Conservation (phyloP, 2,888 invertebrate genomes). For the Volucella zonaria region DNA sequence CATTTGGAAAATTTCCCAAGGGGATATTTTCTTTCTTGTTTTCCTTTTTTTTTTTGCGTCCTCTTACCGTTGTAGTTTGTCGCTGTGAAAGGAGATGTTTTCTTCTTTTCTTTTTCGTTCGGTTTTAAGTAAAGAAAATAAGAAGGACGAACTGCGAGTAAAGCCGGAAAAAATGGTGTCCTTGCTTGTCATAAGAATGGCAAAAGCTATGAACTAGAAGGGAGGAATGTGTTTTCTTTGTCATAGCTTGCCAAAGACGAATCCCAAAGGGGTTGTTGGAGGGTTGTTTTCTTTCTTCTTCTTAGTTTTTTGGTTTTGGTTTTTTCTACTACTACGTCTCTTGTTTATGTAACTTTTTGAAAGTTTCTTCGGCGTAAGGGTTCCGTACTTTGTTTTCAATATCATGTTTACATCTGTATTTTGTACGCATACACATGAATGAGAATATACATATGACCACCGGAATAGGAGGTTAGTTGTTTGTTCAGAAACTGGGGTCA, state of each 20-base stretch:
- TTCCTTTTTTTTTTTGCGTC: conserved; percentile 18
- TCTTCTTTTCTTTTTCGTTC: conserved; percentile 21
- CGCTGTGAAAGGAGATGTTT: background rate
- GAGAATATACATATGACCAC: conserved; percentile 1
- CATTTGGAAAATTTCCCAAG: conserved; percentile 59
- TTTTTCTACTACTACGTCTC: conserved; percentile 22
- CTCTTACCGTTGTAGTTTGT: conserved; percentile 9
- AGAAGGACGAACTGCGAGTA: conserved; percentile 56
- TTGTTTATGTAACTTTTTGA: conserved; percentile 73
- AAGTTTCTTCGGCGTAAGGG: conserved; percentile 69
- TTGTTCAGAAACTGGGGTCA: conserved; percentile 40
- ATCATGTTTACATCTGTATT: conserved; percentile 72
- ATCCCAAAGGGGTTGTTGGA: conserved; percentile 41
- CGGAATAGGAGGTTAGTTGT: conserved; percentile 43
- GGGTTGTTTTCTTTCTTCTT: conserved; percentile 39
- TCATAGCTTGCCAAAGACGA: conserved; percentile 65
- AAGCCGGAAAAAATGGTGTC: conserved; percentile 69
- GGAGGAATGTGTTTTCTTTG: conserved; percentile 62
- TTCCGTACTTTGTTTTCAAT: conserved; percentile 69
- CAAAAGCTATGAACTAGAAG: conserved; percentile 46
- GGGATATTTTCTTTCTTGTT: conserved; percentile 42
- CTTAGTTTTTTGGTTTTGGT: background rate
- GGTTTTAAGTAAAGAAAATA: conserved; percentile 43
- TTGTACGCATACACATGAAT: conserved; percentile 32
- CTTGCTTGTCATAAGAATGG: conserved; percentile 71